Evolutionary conservation across 2,797 vertebrate species (phyloP).

Genomic region (Rhabdophis nuchalis): DNA sequence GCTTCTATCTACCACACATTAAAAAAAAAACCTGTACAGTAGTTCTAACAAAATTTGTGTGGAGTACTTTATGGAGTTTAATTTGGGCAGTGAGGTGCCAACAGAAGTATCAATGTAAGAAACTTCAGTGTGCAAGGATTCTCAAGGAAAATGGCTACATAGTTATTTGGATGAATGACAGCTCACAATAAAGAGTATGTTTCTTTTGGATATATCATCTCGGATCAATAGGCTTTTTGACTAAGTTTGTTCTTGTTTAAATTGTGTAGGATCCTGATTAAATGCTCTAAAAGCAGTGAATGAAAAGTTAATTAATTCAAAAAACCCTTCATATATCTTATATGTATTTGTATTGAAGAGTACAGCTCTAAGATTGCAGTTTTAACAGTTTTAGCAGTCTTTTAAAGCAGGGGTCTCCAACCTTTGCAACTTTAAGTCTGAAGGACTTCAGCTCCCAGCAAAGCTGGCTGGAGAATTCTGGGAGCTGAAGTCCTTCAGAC

Average conservation of each 20-base stretch:
- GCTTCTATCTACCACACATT: constrained; percentile 58
- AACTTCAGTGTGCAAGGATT: constrained; percentile 53
- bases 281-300: constrained; percentile 45
- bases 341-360: constrained; percentile 34
- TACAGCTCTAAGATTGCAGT: constrained; percentile 39
- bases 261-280: constrained; percentile 42
- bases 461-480: too few relatives aligned
- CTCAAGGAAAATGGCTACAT: constrained; percentile 55
- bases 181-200: constrained; percentile 54
- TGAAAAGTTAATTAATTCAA: constrained; percentile 35
- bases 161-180: constrained; percentile 37
- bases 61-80: constrained; percentile 49
- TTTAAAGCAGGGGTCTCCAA: too few relatives aligned
- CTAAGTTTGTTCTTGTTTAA: constrained; percentile 48
- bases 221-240: constrained; percentile 56
- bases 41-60: constrained; percentile 62
- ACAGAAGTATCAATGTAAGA: constrained; percentile 35
- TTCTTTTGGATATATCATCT: constrained; percentile 54
- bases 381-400: constrained; percentile 33
- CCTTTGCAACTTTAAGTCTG: too few relatives aligned
- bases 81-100: constrained; percentile 40
- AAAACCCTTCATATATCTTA: constrained; percentile 16
- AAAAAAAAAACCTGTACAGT: constrained; percentile 52
- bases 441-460: too few relatives aligned
- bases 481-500: too few relatives aligned